Conservation (phyloP, 2,888 invertebrate species). For the Drosophila recens region DNA sequence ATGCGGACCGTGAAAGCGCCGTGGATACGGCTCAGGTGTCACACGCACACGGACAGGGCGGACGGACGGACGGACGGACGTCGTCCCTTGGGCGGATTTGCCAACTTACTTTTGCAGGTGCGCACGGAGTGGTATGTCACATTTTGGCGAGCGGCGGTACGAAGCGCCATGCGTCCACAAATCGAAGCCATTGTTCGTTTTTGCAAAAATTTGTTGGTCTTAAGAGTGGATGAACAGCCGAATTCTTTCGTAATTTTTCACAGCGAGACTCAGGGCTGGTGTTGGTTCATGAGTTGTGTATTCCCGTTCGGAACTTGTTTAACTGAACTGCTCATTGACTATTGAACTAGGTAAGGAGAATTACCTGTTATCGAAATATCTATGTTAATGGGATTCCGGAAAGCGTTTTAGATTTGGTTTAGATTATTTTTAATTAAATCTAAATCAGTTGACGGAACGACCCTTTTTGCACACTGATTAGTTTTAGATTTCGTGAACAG, state of each 20-base stretch:
- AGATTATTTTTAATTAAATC: too few species aligned
- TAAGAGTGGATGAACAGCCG: constrained; percentile 66
- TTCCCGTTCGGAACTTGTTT: constrained; percentile 33
- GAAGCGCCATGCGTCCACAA: constrained; percentile 90
- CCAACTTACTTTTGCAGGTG: constrained; percentile 89
- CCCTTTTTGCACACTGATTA: too few species aligned
- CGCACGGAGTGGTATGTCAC: constrained; percentile 88
- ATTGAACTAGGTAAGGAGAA: background rate
- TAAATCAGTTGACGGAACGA: too few species aligned
- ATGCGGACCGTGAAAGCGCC: constrained; percentile 25
- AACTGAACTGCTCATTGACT: background rate
- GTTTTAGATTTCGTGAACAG: too few species aligned
- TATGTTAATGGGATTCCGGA: too few species aligned
- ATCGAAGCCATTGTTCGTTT: constrained; percentile 89
- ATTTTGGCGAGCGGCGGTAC: constrained; percentile 89
- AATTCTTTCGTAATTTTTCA: constrained; percentile 78
- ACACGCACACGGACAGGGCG: constrained; percentile 26
- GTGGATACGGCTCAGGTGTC: constrained; percentile 11
- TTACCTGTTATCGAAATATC: too few species aligned
- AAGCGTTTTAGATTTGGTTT: too few species aligned
- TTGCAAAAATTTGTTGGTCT: constrained; percentile 65
- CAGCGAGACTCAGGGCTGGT: constrained; percentile 65
- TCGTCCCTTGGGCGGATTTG: constrained; percentile 13
- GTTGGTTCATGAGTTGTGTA: constrained; percentile 41
- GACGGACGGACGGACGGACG: constrained; percentile 58